Conservation (phyloP, 2,888 invertebrate species). For the Apotomis turbidana region DNA sequence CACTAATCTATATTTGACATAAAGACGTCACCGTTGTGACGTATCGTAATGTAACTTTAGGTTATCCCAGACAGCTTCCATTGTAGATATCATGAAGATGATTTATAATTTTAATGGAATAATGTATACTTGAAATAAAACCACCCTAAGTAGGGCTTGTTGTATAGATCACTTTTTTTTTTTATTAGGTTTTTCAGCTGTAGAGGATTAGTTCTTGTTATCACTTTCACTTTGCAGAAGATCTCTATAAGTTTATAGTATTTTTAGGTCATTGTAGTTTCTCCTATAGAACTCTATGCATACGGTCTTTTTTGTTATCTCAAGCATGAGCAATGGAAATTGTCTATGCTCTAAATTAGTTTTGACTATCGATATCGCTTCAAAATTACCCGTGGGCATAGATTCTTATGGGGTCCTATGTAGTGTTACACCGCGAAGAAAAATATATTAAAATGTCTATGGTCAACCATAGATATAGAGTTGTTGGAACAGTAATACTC, state of each 20-base stretch:
- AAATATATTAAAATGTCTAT: slow-evolving; percentile 70
- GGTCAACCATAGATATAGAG: slow-evolving; percentile 76
- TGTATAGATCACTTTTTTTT: slow-evolving; percentile 62
- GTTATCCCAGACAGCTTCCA: slow-evolving; percentile 55
- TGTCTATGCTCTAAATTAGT: slow-evolving; percentile 2
- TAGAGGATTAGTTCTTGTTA: slow-evolving; percentile 46
- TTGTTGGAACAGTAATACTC: slow-evolving; percentile 82
- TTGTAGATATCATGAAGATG: slow-evolving; percentile 68
- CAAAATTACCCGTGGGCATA: slow-evolving; percentile 10
- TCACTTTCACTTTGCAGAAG: slow-evolving; percentile 66
- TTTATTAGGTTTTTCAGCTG: slow-evolving; percentile 46
- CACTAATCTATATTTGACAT: slow-evolving; percentile 33
- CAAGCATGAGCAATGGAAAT: background rate
- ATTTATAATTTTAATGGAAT: slow-evolving; percentile 59
- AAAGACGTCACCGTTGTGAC: slow-evolving; percentile 20
- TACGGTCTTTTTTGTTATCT: slow-evolving; percentile 1
- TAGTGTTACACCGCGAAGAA: slow-evolving; percentile 63
- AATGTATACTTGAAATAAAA: slow-evolving; percentile 60
- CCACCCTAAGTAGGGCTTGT: slow-evolving; percentile 56
- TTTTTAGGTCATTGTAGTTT: slow-evolving; percentile 58
- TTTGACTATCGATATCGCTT: slow-evolving; percentile 20
- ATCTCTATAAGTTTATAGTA: slow-evolving; percentile 69
- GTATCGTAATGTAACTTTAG: slow-evolving; percentile 31
- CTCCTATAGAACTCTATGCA: slow-evolving; percentile 43
- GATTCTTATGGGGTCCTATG: slow-evolving; percentile 44